Evolutionary conservation across 2,113 vertebrate genomes (phyloP).

Genomic region (Lepus europaeus): DNA sequence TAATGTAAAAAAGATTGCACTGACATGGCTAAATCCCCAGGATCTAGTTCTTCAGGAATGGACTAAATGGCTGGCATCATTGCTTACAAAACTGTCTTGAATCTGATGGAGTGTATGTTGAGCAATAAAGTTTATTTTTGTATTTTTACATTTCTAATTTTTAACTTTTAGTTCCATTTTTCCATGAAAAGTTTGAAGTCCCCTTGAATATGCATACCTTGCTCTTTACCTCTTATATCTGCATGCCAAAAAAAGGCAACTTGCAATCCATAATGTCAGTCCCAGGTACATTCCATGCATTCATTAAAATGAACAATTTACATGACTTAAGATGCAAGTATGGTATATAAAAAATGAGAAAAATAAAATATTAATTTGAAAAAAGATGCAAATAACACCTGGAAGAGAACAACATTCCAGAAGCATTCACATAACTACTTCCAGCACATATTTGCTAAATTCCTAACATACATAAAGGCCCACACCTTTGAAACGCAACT

Average conservation of each 20-base stretch:
- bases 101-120: no score
- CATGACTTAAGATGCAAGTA: conserved; percentile 15
- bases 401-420: background rate
- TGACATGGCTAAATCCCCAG: no score
- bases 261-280: conserved; percentile 31
- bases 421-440: conserved; percentile 22
- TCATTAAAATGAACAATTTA: conserved; percentile 28
- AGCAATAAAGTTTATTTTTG: no score
- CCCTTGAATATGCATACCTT: background rate
- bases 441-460: conserved; percentile 50
- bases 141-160: no score
- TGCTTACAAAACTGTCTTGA: no score
- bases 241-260: background rate
- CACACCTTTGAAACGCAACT: conserved; percentile 6
- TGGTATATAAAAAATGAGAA: background rate
- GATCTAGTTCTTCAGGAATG: no score
- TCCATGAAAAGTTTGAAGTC: no score
- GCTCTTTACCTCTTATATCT: conserved; percentile 39
- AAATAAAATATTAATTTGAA: no score
- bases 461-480: background rate
- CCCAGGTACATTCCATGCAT: background rate
- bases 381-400: conserved; percentile 13
- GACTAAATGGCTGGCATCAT: no score
- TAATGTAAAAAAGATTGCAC: no score
- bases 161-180: no score